Evolutionary conservation across 1,140 invertebrate species (phyloP).

Genomic region (Bombus sylvicola): DNA sequence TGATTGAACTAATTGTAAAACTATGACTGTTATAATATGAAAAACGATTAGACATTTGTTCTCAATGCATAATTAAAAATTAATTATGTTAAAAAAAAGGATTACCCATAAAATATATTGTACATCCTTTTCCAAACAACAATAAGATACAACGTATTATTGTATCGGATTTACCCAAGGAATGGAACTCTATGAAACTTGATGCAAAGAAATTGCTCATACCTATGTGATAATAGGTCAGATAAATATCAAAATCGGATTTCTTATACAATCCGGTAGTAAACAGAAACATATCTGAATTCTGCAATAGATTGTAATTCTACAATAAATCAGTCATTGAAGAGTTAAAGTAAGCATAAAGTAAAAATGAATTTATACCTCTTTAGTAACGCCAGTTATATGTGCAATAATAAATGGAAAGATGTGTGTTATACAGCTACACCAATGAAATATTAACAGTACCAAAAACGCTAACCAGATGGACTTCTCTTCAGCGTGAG

Average conservation of each 20-base stretch:
- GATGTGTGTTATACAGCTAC: slow-evolving; percentile 69
- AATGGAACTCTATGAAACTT: slow-evolving; percentile 62
- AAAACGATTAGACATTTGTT: background rate
- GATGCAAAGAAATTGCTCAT: slow-evolving; percentile 70
- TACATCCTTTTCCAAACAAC: slow-evolving; percentile 66
- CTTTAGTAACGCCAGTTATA: slow-evolving; percentile 34
- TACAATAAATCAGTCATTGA: background rate
- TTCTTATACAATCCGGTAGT: slow-evolving; percentile 56
- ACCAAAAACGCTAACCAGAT: slow-evolving; percentile 70
- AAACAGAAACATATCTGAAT: slow-evolving; percentile 58
- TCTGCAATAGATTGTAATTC: slow-evolving; percentile 44
- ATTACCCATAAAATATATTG: slow-evolving; percentile 71
- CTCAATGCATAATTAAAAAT: slow-evolving; percentile 22
- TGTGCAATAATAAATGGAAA: slow-evolving; percentile 72
- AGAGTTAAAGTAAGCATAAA: too few relatives aligned
- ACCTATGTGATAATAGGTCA: slow-evolving; percentile 70
- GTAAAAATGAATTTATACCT: slow-evolving; percentile 47
- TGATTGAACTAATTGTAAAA: slow-evolving; percentile 69
- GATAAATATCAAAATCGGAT: slow-evolving; percentile 59
- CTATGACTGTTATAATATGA: slow-evolving; percentile 60
- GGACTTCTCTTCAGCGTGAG: slow-evolving; percentile 50
- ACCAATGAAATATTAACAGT: slow-evolving; percentile 74
- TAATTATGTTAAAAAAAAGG: background rate
- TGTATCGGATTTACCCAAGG: slow-evolving; percentile 61
- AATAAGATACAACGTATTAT: slow-evolving; percentile 67